Base-by-base conservation (phyloP, 2,888 invertebrate species). In the Allophyes oxyacanthae region DNA sequence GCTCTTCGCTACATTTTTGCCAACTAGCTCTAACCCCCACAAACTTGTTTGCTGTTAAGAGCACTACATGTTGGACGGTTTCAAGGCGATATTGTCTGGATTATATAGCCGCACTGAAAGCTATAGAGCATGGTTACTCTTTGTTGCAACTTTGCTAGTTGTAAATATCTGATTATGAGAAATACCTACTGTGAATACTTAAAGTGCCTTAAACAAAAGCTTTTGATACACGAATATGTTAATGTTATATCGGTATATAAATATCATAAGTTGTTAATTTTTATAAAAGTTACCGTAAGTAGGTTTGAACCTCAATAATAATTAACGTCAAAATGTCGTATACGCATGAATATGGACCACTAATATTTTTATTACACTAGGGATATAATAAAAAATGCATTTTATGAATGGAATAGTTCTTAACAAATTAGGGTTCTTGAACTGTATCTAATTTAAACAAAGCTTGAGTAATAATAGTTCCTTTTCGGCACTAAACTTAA, bases 401-500 rank as follows among this genome's bases (percentile, higher is more conserved):
- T 66, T 66, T 36, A 45, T 45, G 34, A 20, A n/a, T 45, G 42
- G 8, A 45, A 44, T 11, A 0, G 20, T 49, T 60, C 8, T 13
- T 20, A 50, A 20, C 1, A 11, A 13, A n/a, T 28, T n/a, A 15
- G 26, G 4, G 20, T 15, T 8, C 14, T 28, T 6, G 52, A 40
- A 43, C 43, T 44, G 9, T 6, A n/a, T n/a, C n/a, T n/a, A 36
- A 64, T 36, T 40, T 34, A 7, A 42, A 15, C n/a, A 25, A 30
- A 44, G 37, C 25, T 61, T 46, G 42, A 43, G 30, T 37, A 45
- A 40, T 33, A 30, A 30, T 43, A 44, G 45, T 64, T 56, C 33
- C 66, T 65, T 65, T 52, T 32, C 13, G 59, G 60, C 71, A 32
- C 51, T 57, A 10, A 48, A 38, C 65, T 49, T 65, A 52, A 32